Conservation (phyloP, 2,888 invertebrate species). For the Drosophila pegasa region DNA sequence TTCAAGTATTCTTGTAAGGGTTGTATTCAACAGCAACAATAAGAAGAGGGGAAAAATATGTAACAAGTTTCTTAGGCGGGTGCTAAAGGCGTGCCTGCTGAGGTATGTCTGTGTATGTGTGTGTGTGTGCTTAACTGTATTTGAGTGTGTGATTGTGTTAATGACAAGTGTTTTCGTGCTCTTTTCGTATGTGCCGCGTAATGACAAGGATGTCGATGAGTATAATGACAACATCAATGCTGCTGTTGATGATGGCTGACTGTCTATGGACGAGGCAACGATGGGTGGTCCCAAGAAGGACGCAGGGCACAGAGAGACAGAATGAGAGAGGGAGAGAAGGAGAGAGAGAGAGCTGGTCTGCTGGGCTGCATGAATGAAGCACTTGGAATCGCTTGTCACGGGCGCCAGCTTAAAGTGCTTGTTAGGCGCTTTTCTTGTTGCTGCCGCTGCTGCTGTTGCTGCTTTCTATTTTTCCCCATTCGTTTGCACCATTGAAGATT, state of each 20-base stretch:
- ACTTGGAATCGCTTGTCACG: conserved; percentile 50
- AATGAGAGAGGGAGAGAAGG: neutral
- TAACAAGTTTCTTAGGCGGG: conserved; percentile 32
- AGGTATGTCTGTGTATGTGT: conserved; percentile 8
- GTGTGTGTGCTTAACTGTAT: conserved; percentile 17
- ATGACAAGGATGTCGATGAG: conserved; percentile 80
- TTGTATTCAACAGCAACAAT: conserved; percentile 8
- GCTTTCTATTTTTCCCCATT: conserved; percentile 31
- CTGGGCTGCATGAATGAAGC: conserved; percentile 42
- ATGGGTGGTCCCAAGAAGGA: conserved; percentile 1
- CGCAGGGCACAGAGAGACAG: neutral
- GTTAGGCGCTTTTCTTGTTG: conserved; percentile 70
- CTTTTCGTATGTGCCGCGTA: conserved; percentile 62
- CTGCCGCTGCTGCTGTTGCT: conserved; percentile 26
- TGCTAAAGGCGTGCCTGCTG: conserved; percentile 35
- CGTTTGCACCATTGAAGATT: conserved; percentile 66
- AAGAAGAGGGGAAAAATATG: conserved; percentile 37
- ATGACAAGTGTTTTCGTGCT: conserved; percentile 78
- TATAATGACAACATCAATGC: conserved; percentile 79
- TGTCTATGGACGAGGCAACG: conserved; percentile 1
- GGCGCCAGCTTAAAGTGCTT: conserved; percentile 73
- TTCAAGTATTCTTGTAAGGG: conserved; percentile 11
- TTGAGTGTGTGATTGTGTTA: conserved; percentile 66
- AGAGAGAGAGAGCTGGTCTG: conserved; percentile 8
- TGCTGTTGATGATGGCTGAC: conserved; percentile 64